Base-by-base conservation (phyloP, 1,140 invertebrate species). In the Aradophagus sp. region DNA sequence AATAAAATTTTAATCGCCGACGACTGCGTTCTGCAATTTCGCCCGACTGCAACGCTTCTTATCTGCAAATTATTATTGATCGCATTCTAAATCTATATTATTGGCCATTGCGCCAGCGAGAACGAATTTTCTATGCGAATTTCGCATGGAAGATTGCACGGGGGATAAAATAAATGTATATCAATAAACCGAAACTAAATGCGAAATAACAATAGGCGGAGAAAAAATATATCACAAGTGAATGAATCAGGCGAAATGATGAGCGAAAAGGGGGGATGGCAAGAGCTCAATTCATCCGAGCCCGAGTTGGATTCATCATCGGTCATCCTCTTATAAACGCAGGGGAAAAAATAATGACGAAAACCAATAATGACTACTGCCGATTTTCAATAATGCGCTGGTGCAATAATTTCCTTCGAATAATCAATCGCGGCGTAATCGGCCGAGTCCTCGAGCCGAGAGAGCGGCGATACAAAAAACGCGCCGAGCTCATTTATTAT, bases 321-420 rank as follows among this genome's bases (percentile, higher is more conserved):
- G 52, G 35, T 61, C 44, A 50, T 66, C 35, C 44, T 52, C 14
- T 48, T 35, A 39, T 31, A 14, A 45, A 13, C 27, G 27, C 32
- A 34, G 27, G 10, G 34, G 56, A 66, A 65, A 56, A 56, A 66
- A 66, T 50, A 66, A 56, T 56, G 42, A 55, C 29, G 62, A 58
- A 58, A 66, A 67, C 53, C 63, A 59, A 68, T 59, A 68, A 68
- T 52, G 63, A 68, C 63, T 55, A 68, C 63, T 59, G 59, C 45
- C 45, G 63, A 59, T 59, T 68, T 68, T 59, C 47, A 68, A 68
- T 59, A 68, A 68, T 68, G 55, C 47, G 32, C 45, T 59, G 63
- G 59, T 68, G 45, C 63, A 68, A 68, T 68, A 44, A 68, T 68
- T 68, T 59, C 63, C 53, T 68, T 53, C 63, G 63, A 59, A 68